These are phyloP conservation scores for Halictus rubicundus DNA, from an alignment of 1,140 invertebrate species.

Conservation along the genomic window DNA sequence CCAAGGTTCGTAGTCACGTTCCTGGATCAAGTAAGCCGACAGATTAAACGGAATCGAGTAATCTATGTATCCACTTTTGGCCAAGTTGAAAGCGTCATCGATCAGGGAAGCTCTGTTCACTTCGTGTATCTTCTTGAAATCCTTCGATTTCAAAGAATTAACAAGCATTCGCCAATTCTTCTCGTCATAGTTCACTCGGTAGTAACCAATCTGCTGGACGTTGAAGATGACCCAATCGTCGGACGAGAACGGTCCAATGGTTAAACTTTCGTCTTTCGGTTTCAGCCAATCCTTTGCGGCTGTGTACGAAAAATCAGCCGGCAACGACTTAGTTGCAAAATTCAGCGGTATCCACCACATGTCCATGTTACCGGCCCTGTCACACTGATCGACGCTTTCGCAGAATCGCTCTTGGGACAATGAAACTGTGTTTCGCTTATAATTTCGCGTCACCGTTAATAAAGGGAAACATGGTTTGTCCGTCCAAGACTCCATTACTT, in stretches of 20 bases:
- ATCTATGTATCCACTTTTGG: slow-evolving; percentile 71
- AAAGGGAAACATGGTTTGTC: slow-evolving; percentile 51
- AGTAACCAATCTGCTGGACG: slow-evolving; percentile 78
- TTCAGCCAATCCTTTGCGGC: slow-evolving; percentile 77
- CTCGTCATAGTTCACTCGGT: slow-evolving; percentile 82
- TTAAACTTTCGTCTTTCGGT: slow-evolving; percentile 42
- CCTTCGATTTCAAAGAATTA: slow-evolving; percentile 65
- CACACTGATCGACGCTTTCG: slow-evolving; percentile 9
- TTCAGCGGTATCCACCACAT: slow-evolving; percentile 78
- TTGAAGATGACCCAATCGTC: slow-evolving; percentile 81
- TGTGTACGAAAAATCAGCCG: slow-evolving; percentile 65
- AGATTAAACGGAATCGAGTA: slow-evolving; percentile 80
- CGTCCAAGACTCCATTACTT: slow-evolving; percentile 75
- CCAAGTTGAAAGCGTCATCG: slow-evolving; percentile 83
- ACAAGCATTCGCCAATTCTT: slow-evolving; percentile 79
- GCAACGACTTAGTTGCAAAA: slow-evolving; percentile 56
- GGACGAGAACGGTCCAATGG: slow-evolving; percentile 2
- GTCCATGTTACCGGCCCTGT: neutral
- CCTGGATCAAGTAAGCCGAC: slow-evolving; percentile 79
- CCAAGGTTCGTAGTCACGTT: slow-evolving; percentile 83
- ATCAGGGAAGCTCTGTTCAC: slow-evolving; percentile 83
- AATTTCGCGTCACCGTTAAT: slow-evolving; percentile 37
- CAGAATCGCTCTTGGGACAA: slow-evolving; percentile 53
- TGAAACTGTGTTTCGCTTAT: neutral
- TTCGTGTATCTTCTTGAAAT: slow-evolving; percentile 72